Percentiles rank a stretch among this genome's conserved stretches.
Conservation (phyloP, 2,888 invertebrate genomes). For the Schizotus pectinicornis region DNA sequence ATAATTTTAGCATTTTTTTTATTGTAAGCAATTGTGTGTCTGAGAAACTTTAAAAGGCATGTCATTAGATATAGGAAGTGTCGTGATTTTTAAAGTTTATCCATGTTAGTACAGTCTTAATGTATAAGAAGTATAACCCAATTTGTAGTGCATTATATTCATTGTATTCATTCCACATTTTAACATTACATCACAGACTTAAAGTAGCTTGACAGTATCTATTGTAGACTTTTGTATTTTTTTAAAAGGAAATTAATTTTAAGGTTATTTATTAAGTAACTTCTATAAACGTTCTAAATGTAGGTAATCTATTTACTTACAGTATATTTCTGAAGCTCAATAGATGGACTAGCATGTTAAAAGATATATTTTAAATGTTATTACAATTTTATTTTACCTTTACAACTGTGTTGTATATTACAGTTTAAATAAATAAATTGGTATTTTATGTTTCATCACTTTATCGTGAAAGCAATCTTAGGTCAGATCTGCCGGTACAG, state of each 20-base stretch:
- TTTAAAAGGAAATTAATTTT: conserved; percentile 54
- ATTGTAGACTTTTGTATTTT: conserved; percentile 60
- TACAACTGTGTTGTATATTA: conserved; percentile 59
- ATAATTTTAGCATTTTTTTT: conserved; percentile 58
- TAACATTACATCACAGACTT: conserved; percentile 53
- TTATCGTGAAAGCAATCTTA: background rate
- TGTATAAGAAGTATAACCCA: conserved; percentile 51
- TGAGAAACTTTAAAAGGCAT: conserved; percentile 45
- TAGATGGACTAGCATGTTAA: conserved; percentile 49
- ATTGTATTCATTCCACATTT: conserved; percentile 56
- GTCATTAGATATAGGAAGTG: conserved; percentile 5
- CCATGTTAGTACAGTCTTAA: conserved; percentile 57
- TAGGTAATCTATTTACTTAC: conserved; percentile 18
- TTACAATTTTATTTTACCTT: conserved; percentile 52
- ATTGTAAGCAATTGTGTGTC: conserved; percentile 58
- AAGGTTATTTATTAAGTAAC: conserved; percentile 44
- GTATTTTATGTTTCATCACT: conserved; percentile 51
- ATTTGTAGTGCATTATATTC: conserved; percentile 56
- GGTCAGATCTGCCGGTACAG: no score
- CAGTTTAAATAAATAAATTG: conserved; percentile 58
- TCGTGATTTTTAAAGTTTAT: conserved; percentile 40
- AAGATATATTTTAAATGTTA: conserved; percentile 54
- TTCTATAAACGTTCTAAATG: background rate
- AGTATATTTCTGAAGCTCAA: conserved; percentile 46
- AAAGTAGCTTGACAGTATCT: conserved; percentile 46